A percentile compares a stretch with the other conserved stretches of the same genome.
Conservation (phyloP, 2,113 vertebrate genomes). For the Ardeotis arabs region DNA sequence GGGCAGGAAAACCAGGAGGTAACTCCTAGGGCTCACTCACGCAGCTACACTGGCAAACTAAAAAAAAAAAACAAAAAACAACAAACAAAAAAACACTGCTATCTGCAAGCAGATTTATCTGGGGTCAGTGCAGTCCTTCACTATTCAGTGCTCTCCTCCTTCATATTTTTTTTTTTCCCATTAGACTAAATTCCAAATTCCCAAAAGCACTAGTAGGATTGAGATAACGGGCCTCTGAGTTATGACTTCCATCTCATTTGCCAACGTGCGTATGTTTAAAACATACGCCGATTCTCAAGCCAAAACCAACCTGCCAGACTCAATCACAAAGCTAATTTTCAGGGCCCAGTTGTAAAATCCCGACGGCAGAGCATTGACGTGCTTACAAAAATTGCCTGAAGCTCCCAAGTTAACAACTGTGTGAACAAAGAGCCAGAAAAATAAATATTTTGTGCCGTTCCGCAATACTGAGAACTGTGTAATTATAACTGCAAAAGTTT, state of each 20-base stretch:
- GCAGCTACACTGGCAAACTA: background rate
- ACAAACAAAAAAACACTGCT: background rate
- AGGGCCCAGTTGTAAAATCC: background rate
- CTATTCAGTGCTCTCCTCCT: background rate
- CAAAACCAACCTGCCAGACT: conserved; percentile 38
- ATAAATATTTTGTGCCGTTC: background rate
- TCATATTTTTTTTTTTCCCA: background rate
- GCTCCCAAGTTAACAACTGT: background rate
- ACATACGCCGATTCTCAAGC: background rate
- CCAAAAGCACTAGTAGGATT: background rate
- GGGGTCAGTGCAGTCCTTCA: background rate
- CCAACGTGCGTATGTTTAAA: conserved; percentile 16
- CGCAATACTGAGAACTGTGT: background rate
- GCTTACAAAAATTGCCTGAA: background rate
- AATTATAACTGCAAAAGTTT: background rate
- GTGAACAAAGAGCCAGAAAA: background rate
- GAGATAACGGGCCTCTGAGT: conserved; percentile 15
- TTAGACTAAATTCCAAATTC: background rate
- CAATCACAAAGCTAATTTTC: background rate
- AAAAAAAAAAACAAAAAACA: background rate
- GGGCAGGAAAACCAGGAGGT: background rate
- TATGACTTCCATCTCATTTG: background rate
- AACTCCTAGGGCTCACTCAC: background rate
- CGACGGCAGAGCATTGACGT: background rate
- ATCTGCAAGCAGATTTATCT: background rate